Evolutionary conservation across 30 jellyfish, hydroid and myxozoan genomes (phyloP), one percentile per base, ranked within the genome.

Genomic region (Hydractinia echinata): DNA sequence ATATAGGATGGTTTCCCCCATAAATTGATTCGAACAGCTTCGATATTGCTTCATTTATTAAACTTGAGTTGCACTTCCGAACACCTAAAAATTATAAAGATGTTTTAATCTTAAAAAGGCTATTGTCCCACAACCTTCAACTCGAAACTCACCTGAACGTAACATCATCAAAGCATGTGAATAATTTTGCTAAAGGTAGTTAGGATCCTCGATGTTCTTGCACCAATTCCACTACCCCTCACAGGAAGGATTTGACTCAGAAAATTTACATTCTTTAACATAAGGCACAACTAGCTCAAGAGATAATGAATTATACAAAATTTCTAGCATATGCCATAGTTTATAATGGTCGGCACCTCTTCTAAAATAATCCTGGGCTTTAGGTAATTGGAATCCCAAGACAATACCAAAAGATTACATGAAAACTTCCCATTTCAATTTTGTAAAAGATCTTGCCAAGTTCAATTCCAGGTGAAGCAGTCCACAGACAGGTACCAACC

Each of bases 1-100:
- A 70, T 5, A 70, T 70, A 4, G 80, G 80, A 70, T 70, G 80
- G 51, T 70, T 70, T 70, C 67, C 5, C 5, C 58, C 80, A 70
- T 18, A 70, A 5, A 70, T 10, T 13, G 48, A 21, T 5, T 8
- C 56, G n/a, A 56, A 70, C 10, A 62, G 10, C 10, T 62, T 62
- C 5, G 73, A 6, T 10, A 5, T 62, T 6, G 73, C 73, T 15
- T 62, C 73, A 62, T 10, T 62, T 5, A 62, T 51, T 5, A 16
- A 5, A 4, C 5, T 18, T 4, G 80, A 5, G 48, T 70, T 16
- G 14, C 80, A 5, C 48, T 16, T 70, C 51, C 80, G 69, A 8
- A 67, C 48, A 67, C 77, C 77, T 67, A 20, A 67, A 67, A 67
- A 67, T 13, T 9, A 44, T 67, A 67, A 8, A 9, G 14, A 20